Percentiles rank a stretch among this genome's conserved stretches.
These are phyloP conservation scores for Remorina albescens DNA, from an alignment of 2,797 vertebrate genomes.

Conservation along the genomic window DNA sequence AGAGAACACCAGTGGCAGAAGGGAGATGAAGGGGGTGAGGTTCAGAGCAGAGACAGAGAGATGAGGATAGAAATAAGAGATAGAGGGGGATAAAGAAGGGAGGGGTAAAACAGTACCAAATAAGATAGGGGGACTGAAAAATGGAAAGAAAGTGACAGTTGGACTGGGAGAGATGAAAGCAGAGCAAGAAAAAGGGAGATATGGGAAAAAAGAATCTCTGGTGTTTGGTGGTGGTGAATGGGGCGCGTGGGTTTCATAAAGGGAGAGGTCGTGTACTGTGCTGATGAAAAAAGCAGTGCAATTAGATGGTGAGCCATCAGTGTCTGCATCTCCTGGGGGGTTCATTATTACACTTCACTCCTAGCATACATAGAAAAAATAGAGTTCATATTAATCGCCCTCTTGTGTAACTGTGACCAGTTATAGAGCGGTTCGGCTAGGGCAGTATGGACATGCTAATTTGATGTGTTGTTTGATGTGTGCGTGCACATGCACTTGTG, in stretches of 20 bases:
- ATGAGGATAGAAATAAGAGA: constrained; percentile 52
- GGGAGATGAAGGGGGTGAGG: constrained; percentile 39
- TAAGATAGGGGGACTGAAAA: constrained; percentile 20
- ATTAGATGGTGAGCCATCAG: constrained; percentile 85
- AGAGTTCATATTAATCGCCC: constrained; percentile 76
- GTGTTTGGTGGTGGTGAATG: constrained; percentile 50
- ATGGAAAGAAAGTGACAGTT: constrained; percentile 47
- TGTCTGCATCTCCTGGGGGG: constrained; percentile 78
- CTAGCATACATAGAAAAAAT: constrained; percentile 71
- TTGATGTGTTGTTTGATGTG: constrained; percentile 65
- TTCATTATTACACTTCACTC: constrained; percentile 80
- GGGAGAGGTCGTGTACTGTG: constrained; percentile 78
- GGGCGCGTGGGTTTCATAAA: constrained; percentile 69
- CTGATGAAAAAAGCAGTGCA: constrained; percentile 84
- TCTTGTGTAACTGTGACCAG: constrained; percentile 80
- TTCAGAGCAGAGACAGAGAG: constrained; percentile 41
- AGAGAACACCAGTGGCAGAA: constrained; percentile 66
- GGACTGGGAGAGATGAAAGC: constrained; percentile 45
- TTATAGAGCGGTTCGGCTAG: constrained; percentile 68
- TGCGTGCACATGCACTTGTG: constrained; percentile 17
- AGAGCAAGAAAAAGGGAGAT: constrained; percentile 46
- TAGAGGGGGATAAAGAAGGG: constrained; percentile 24
- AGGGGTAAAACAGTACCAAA: constrained; percentile 6
- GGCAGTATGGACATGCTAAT: constrained; percentile 68
- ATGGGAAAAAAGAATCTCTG: constrained; percentile 54